Conservation (phyloP, 1,140 invertebrate species). For the Armadillidium nasatum region DNA sequence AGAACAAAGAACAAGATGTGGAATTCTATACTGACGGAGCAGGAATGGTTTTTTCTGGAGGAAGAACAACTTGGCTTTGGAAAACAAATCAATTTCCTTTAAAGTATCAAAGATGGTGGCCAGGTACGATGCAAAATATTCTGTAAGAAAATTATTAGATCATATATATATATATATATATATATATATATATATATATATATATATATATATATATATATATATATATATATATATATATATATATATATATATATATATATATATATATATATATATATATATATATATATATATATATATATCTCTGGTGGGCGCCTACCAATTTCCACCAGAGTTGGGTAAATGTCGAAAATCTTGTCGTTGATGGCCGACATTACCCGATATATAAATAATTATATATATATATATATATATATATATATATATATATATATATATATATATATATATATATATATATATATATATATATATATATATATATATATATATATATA, state of each 20-base stretch:
- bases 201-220: background rate
- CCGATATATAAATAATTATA: too few species aligned
- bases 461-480: too few species aligned
- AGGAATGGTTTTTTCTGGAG: background rate
- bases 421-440: too few species aligned
- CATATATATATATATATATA: too few species aligned
- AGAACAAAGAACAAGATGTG: background rate
- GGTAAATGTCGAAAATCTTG: too few species aligned
- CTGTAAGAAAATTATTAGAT: too few species aligned
- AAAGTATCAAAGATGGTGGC: background rate
- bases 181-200: too few species aligned
- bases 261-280: constrained; percentile 2
- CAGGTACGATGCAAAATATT: background rate
- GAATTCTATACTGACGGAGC: constrained; percentile 1
- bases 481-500: background rate
- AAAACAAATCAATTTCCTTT: background rate
- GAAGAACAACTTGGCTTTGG: background rate
- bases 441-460: too few species aligned
- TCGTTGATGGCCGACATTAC: too few species aligned
- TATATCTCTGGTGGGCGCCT: too few species aligned
- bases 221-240: constrained; percentile 15
- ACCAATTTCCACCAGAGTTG: too few species aligned
- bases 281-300: constrained; percentile 14
- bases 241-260: background rate
- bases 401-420: too few species aligned